Conservation (phyloP, 2,113 vertebrate genomes). For the Cyanoramphus novaezelandiae region DNA sequence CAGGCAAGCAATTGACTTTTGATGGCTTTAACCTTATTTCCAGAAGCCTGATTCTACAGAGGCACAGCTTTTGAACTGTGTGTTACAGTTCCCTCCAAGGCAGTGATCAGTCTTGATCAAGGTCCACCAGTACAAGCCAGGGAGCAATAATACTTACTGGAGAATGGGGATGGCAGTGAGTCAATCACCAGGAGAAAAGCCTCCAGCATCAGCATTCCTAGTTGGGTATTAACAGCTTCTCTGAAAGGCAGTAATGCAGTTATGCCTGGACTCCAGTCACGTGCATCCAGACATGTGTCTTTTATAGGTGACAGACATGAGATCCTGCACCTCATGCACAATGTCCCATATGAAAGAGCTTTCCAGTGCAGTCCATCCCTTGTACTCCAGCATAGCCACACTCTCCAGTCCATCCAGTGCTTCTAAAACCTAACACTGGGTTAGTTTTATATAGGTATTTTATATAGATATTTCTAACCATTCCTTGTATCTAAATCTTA, state of each 20-base stretch:
- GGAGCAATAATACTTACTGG: neutral
- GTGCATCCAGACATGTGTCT: neutral
- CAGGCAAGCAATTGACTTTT: neutral
- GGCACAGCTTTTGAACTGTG: neutral
- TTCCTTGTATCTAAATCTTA: neutral
- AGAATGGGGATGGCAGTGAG: neutral
- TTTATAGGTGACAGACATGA: neutral
- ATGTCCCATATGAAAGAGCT: neutral
- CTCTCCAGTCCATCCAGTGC: neutral
- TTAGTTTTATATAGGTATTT: no score
- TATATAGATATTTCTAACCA: neutral
- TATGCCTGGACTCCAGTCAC: neutral
- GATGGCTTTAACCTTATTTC: neutral
- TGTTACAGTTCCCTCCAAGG: neutral
- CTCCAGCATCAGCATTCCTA: neutral
- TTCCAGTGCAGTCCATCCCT: neutral
- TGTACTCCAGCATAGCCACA: neutral
- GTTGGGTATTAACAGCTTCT: neutral
- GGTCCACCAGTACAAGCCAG: neutral
- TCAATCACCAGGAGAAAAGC: neutral
- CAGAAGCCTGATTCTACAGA: neutral
- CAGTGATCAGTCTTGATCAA: neutral
- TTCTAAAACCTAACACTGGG: neutral
- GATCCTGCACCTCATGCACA: neutral
- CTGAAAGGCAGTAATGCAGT: neutral